phyloP scores from a whole-genome alignment of 2,113 vertebrate genomes.

The Reinhardtius hippoglossoides region DNA sequence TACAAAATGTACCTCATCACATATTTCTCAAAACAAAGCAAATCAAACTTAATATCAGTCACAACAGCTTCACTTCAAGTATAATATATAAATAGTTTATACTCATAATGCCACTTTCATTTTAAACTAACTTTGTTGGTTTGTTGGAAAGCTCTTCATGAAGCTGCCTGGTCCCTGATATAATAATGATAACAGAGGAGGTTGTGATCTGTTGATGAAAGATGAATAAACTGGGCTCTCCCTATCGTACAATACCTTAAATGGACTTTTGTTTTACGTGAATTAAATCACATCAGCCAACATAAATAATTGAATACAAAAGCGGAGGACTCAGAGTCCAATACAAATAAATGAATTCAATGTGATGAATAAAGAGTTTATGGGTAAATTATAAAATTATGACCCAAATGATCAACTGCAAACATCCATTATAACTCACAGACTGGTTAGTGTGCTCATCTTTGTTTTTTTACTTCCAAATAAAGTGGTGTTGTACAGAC shows the following conservation, averaged over 20 bases:
- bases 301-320: conserved; percentile 1
- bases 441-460: background rate
- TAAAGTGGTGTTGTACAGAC: background rate
- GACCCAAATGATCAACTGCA: too few relatives aligned
- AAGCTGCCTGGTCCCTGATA: background rate
- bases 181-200: background rate
- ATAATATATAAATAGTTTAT: too few relatives aligned
- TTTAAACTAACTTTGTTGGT: too few relatives aligned
- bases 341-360: background rate
- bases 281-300: background rate
- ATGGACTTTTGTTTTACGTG: background rate
- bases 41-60: too few relatives aligned
- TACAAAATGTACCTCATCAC: too few relatives aligned
- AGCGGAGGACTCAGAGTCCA: background rate
- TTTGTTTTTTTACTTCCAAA: background rate
- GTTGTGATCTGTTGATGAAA: conserved; percentile 1
- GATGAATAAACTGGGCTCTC: background rate
- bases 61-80: too few relatives aligned
- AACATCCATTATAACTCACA: background rate
- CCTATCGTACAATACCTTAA: background rate
- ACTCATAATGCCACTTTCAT: too few relatives aligned
- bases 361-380: background rate
- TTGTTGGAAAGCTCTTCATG: too few relatives aligned
- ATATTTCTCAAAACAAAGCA: too few relatives aligned
- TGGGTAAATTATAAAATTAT: too few relatives aligned